Percentiles rank a stretch among this genome's conserved stretches.
phyloP scores from a whole-genome alignment of 2,113 vertebrate species.

The Eulemur macaco region DNA sequence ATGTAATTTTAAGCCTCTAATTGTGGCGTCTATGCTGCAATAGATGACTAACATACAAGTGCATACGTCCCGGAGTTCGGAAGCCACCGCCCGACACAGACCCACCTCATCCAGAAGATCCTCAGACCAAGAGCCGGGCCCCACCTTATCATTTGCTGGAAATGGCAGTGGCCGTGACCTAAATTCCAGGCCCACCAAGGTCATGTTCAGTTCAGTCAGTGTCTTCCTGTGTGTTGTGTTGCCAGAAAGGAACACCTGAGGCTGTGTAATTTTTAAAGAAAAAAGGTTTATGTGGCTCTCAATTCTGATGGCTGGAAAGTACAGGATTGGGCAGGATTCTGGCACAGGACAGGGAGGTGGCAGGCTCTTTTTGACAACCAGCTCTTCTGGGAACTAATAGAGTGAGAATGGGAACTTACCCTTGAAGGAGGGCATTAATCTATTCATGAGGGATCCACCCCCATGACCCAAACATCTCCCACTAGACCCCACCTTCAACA shows the following conservation, averaged over 20 bases:
- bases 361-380: neutral
- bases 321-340: too few relatives aligned
- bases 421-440: neutral
- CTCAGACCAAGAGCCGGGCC: neutral
- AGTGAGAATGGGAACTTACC: neutral
- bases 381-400: neutral
- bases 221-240: neutral
- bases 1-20: neutral
- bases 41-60: neutral
- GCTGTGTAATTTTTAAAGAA: neutral
- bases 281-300: neutral
- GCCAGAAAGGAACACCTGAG: neutral
- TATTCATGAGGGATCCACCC: neutral
- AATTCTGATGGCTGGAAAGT: neutral
- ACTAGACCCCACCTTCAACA: neutral
- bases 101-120: neutral
- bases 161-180: neutral
- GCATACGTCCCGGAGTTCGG: neutral
- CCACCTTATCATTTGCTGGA: neutral
- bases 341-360: neutral
- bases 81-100: rapidly evolving
- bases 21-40: neutral
- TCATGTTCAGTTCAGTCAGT: neutral
- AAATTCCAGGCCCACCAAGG: neutral
- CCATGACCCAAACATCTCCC: neutral